These are phyloP conservation scores for Epizoanthus scotinus DNA, from an alignment of 92 coral and sea anemone species.

Conservation along the genomic window DNA sequence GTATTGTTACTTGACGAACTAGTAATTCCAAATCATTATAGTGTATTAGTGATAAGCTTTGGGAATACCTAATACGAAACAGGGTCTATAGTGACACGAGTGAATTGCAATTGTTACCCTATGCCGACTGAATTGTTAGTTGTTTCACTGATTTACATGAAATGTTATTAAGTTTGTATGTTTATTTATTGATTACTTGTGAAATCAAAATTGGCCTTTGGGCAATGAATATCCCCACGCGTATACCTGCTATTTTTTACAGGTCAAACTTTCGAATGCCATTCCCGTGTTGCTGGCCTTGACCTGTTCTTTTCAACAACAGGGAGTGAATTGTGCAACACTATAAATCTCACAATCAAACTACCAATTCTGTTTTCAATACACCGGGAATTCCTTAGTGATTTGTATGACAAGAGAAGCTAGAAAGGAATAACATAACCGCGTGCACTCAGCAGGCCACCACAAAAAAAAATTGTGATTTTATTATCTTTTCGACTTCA, in stretches of 20 bases:
- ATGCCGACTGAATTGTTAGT: no score
- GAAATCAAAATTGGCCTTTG: background rate
- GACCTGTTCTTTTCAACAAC: conserved; percentile 13
- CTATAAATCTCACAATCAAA: conserved; percentile 3
- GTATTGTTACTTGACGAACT: background rate
- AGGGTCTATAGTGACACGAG: no score
- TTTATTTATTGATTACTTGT: background rate
- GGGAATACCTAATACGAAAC: no score
- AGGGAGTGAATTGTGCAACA: conserved; percentile 18
- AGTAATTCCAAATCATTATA: no score
- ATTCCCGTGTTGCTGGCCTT: conserved; percentile 6
- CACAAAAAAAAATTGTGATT: background rate
- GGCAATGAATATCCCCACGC: background rate
- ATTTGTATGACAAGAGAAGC: conserved; percentile 19
- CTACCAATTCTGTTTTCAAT: conserved; percentile 18
- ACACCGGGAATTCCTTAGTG: conserved; percentile 27
- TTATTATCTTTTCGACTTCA: background rate
- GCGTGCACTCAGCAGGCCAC: conserved; percentile 23
- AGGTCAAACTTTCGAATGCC: background rate
- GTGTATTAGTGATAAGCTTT: no score
- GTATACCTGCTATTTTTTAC: background rate
- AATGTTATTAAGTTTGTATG: no score
- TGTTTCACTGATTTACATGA: no score
- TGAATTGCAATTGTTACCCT: no score
- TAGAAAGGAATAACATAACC: conserved; percentile 4